These are phyloP conservation scores for Laticauda laticaudata DNA, from an alignment of 2,113 vertebrate genomes.

Conservation along the genomic window DNA sequence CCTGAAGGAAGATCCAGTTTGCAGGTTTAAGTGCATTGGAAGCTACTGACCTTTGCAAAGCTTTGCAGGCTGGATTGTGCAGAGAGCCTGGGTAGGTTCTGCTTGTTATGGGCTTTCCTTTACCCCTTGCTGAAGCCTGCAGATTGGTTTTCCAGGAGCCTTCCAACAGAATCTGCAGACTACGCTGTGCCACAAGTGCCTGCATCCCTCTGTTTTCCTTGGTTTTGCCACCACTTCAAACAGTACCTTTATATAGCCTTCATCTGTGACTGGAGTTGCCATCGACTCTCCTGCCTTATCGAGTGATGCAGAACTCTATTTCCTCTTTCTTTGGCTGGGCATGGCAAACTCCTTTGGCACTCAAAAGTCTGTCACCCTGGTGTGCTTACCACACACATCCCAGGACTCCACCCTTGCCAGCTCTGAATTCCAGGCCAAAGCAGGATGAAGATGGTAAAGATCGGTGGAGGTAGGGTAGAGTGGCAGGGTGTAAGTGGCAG, in stretches of 20 bases:
- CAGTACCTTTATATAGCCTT: neutral
- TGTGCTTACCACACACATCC: neutral
- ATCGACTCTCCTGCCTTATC: neutral
- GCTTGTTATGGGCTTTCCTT: neutral
- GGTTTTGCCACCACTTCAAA: neutral
- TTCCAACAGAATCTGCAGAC: neutral
- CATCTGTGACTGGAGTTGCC: neutral
- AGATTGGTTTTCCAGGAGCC: neutral
- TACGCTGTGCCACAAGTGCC: neutral
- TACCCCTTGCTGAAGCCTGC: neutral
- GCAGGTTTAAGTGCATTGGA: neutral
- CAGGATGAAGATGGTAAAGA: neutral
- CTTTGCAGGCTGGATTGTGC: neutral
- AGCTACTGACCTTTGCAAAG: neutral
- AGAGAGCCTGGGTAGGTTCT: neutral
- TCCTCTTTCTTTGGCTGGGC: neutral
- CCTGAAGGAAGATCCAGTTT: no score
- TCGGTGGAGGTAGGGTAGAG: neutral
- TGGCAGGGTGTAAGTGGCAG: neutral
- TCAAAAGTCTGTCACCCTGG: neutral
- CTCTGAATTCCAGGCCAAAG: neutral
- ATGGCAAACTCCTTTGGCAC: neutral
- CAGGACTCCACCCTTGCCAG: neutral
- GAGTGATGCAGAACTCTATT: neutral
- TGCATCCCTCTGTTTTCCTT: neutral